Evolutionary conservation across 2,113 vertebrate genomes (phyloP).

Genomic region (Piprites chloris): DNA sequence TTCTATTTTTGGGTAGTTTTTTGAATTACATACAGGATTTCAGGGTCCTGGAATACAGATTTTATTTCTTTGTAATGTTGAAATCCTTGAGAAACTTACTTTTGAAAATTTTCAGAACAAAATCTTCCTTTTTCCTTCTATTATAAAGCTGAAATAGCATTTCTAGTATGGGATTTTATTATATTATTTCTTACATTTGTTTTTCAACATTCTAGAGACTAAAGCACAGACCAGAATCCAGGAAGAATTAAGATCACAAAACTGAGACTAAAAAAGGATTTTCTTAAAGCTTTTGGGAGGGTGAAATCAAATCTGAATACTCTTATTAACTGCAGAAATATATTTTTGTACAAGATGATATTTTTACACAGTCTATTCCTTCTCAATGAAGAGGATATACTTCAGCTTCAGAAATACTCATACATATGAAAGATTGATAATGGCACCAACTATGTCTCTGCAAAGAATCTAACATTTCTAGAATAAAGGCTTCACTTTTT

Average conservation of each 20-base stretch:
- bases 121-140: not conserved
- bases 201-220: not conserved
- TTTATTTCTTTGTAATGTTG: not conserved
- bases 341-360: not conserved
- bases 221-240: not conserved
- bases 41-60: not conserved
- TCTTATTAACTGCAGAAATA: not conserved
- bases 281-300: not conserved
- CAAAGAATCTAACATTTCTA: not conserved
- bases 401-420: not conserved
- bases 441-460: not conserved
- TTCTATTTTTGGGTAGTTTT: not conserved
- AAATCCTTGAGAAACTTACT: not conserved
- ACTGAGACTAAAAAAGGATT: not conserved
- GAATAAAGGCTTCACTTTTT: not conserved
- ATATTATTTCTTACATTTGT: not conserved
- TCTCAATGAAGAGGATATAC: not conserved
- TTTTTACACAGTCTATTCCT: not conserved
- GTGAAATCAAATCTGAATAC: not conserved
- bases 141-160: not conserved
- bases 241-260: not conserved
- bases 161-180: not conserved
- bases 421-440: not conserved
- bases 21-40: not conserved
- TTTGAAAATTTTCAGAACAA: not conserved